Base-by-base conservation (phyloP, 92 coral and sea anemone genomes). In the Ricordea florida region DNA sequence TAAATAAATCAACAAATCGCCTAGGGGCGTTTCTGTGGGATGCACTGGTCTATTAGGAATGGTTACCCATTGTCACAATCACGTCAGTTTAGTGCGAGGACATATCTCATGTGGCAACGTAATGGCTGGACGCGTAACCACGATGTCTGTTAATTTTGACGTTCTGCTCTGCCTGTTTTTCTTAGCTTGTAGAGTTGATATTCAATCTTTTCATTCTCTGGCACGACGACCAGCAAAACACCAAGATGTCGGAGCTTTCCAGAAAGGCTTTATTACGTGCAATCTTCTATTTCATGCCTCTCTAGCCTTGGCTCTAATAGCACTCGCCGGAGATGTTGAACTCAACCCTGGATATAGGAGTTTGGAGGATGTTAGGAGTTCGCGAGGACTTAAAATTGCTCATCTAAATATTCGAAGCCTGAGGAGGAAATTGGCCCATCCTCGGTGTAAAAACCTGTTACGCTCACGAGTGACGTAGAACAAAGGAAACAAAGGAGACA, bases 351-450 rank as follows among this genome's bases (percentile, higher is more conserved):
- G 82, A 10, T 75, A 57, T 59, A 46, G 60, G 61, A 16, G 59
- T 56, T 56, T 79, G 31, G 67, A 37, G 31, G 77, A 79, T 32
- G 52, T 55, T 41, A 49, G 60, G 30, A 65, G 57, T 18, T 63
- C 67, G 21, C 75, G 84, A 49, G 69, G 76, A 6, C 47, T 66
- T 10, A 78, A 56, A 61, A 51, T 78, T 78, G 76, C 66, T 14
- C 75, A 78, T 43, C 50, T 78, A 37, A 78, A 78, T 53, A 55
- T 78, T 36, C 65, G 68, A 32, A 78, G 84, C 52, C 51, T 62
- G 28, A 69, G 69, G 59, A 26, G 44, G 41, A 73, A 73, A 35
- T 35, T 27, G 6, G 80, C 57, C 69, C n/a, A n/a, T n/a, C n/a
- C n/a, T n/a, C n/a, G n/a, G n/a, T n/a, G n/a, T n/a, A n/a, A n/a